Conservation (phyloP, 2,888 invertebrate species). For the Callyntrura guangdongensis region DNA sequence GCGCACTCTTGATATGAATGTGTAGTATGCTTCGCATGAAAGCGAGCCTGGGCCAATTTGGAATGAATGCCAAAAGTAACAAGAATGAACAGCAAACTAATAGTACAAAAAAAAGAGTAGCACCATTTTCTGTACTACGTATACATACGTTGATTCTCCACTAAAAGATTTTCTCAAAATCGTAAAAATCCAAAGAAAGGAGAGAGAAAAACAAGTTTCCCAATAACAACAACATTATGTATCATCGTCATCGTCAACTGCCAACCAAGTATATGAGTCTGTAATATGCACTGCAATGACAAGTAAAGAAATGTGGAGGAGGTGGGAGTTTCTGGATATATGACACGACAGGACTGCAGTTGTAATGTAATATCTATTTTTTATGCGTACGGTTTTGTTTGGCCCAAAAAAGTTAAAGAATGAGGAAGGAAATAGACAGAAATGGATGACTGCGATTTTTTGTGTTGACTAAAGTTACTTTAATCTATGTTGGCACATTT, state of each 20-base stretch:
- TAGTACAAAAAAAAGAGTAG: neutral
- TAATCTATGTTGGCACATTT: conserved; percentile 42
- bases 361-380: neutral
- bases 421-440: neutral
- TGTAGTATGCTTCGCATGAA: neutral
- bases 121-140: conserved; percentile 4
- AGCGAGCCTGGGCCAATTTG: neutral
- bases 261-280: neutral
- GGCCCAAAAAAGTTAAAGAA: neutral
- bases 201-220: neutral
- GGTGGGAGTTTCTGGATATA: neutral
- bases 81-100: conserved; percentile 13
- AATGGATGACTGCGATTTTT: conserved; percentile 20
- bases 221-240: conserved; percentile 7
- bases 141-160: neutral
- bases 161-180: conserved; percentile 24
- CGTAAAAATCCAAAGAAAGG: neutral
- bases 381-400: neutral
- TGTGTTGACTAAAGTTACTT: conserved; percentile 39
- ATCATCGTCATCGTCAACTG: neutral
- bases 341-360: no score
- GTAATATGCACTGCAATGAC: neutral
- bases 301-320: conserved; percentile 1
- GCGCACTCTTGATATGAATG: neutral
- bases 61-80: conserved; percentile 19